phyloP scores from a whole-genome alignment of 1,140 invertebrate genomes.

The Pantala flavescens region DNA sequence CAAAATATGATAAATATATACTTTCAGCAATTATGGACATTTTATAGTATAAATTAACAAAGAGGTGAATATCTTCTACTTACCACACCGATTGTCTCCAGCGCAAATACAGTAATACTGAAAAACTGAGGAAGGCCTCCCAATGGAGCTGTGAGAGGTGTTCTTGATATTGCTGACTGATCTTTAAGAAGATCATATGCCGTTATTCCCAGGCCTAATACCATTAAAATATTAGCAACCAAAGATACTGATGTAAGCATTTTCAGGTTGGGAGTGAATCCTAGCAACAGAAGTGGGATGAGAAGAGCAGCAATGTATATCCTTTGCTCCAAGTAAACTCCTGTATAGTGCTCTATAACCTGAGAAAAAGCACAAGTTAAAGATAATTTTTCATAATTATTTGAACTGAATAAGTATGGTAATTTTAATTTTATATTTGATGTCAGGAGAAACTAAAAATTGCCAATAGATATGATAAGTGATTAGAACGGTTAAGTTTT shows the following conservation, averaged over 20 bases:
- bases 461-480: too few relatives aligned
- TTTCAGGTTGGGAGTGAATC: constrained; percentile 68
- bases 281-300: constrained; percentile 57
- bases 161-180: constrained; percentile 36
- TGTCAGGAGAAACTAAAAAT: too few relatives aligned
- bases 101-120: constrained; percentile 67
- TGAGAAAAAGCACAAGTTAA: constrained; percentile 19
- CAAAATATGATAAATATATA: too few relatives aligned
- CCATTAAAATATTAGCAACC: constrained; percentile 72
- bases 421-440: too few relatives aligned
- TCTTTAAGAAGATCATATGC: constrained; percentile 62
- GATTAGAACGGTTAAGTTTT: too few relatives aligned
- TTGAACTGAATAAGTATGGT: not conserved
- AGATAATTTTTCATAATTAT: not conserved
- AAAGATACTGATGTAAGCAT: constrained; percentile 70
- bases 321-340: constrained; percentile 36
- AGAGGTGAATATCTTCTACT: constrained; percentile 21
- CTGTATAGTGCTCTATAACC: constrained; percentile 44
- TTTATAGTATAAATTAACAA: not conserved
- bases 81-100: constrained; percentile 71
- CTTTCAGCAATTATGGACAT: not conserved
- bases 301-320: constrained; percentile 44
- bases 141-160: constrained; percentile 33
- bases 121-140: constrained; percentile 59
- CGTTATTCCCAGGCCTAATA: constrained; percentile 60